Evolutionary conservation across 1,140 invertebrate genomes (phyloP).

Genomic region (Plutomurus gul): DNA sequence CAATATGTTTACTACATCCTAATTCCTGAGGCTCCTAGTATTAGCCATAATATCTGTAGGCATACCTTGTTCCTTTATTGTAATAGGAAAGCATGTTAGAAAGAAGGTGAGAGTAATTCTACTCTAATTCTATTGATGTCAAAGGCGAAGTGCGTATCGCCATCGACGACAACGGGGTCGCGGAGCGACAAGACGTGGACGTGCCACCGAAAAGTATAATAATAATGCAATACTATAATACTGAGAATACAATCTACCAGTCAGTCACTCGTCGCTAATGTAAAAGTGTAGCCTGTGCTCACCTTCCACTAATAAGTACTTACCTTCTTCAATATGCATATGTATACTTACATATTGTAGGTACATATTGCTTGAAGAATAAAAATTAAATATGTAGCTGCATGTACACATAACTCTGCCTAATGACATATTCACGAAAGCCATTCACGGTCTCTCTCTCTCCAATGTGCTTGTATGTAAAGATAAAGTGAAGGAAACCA

Average conservation of each 20-base stretch:
- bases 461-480: too few species aligned
- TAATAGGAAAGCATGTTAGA: background rate
- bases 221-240: background rate
- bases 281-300: too few species aligned
- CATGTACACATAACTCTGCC: too few species aligned
- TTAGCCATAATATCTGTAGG: background rate
- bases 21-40: background rate
- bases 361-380: too few species aligned
- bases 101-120: conserved; percentile 45
- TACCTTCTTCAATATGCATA: too few species aligned
- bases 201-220: background rate
- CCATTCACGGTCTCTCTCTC: too few species aligned
- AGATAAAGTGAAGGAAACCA: background rate
- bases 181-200: background rate
- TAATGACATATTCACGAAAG: too few species aligned
- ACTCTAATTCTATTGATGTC: conserved; percentile 41
- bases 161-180: background rate
- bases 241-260: conserved; percentile 7
- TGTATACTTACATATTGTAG: too few species aligned
- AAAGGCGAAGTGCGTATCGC: conserved; percentile 26
- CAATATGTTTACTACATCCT: too few species aligned
- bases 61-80: background rate
- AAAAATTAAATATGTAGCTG: too few species aligned
- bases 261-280: too few species aligned
- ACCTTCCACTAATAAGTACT: too few species aligned